Evolutionary conservation across 1,140 invertebrate species (phyloP).

Genomic region (Mizuhopecten yessoensis): DNA sequence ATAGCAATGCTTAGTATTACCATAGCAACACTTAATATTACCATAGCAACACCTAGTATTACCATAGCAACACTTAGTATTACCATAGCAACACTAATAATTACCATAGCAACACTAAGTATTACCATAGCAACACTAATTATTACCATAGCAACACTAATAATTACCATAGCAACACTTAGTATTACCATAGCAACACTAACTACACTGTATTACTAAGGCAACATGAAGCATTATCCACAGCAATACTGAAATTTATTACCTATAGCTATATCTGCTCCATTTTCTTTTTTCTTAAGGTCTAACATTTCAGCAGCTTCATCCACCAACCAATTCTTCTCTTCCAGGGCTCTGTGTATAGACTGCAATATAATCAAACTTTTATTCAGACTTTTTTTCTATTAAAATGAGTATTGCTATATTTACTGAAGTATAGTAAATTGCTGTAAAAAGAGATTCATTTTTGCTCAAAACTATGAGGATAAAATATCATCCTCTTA

Average conservation of each 20-base stretch:
- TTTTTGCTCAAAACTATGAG: no score
- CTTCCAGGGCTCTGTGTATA: conserved; percentile 44
- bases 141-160: not conserved
- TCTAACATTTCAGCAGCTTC: conserved; percentile 57
- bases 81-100: no score
- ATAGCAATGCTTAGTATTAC: no score
- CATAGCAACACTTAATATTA: no score
- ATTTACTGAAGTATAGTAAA: no score
- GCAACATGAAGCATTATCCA: no score
- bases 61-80: not conserved
- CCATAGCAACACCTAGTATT: no score
- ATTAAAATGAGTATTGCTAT: not conserved
- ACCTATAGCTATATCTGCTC: not conserved
- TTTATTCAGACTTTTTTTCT: not conserved
- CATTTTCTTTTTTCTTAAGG: conserved; percentile 47
- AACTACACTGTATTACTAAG: no score
- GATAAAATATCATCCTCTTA: no score
- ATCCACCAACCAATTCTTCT: conserved; percentile 56
- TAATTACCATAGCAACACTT: not conserved
- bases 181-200: not conserved
- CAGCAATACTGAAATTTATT: no score
- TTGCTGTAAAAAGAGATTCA: no score
- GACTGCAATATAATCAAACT: conserved; percentile 46
- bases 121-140: not conserved
- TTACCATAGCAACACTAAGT: conserved; percentile 12